Conservation (phyloP, 2,113 vertebrate species). For the Crocuta crocuta region DNA sequence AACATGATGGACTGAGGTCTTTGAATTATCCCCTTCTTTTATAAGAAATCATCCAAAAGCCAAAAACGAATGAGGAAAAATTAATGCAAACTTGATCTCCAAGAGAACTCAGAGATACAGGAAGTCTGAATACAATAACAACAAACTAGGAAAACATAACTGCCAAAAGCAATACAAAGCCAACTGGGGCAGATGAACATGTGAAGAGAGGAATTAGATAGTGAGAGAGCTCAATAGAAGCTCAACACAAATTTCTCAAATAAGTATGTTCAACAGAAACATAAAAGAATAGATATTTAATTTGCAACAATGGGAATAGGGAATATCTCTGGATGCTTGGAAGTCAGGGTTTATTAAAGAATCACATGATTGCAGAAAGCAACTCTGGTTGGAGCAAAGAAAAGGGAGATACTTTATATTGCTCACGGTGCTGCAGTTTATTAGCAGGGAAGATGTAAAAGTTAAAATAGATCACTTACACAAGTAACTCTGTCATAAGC, state of each 20-base stretch:
- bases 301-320: not conserved
- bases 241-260: not conserved
- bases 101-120: not conserved
- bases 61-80: slow-evolving; percentile 12
- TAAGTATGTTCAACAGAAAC: not conserved
- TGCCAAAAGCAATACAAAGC: not conserved
- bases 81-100: not conserved
- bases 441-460: not conserved
- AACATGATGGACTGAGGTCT: not conserved
- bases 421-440: not conserved
- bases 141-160: not conserved
- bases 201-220: not conserved
- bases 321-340: not conserved
- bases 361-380: not conserved
- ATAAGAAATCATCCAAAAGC: slow-evolving; percentile 34
- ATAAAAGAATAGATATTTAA: not conserved
- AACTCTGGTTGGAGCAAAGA: not conserved
- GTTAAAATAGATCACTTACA: not conserved
- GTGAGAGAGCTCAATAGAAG: not conserved
- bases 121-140: not conserved
- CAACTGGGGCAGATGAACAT: not conserved
- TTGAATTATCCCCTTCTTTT: not conserved
- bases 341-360: not conserved
- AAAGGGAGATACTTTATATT: not conserved
- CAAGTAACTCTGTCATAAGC: not conserved